Evolutionary conservation across 2,113 vertebrate genomes (phyloP), one percentile per base, ranked within the genome.

Genomic region (Xiphophorus maculatus): DNA sequence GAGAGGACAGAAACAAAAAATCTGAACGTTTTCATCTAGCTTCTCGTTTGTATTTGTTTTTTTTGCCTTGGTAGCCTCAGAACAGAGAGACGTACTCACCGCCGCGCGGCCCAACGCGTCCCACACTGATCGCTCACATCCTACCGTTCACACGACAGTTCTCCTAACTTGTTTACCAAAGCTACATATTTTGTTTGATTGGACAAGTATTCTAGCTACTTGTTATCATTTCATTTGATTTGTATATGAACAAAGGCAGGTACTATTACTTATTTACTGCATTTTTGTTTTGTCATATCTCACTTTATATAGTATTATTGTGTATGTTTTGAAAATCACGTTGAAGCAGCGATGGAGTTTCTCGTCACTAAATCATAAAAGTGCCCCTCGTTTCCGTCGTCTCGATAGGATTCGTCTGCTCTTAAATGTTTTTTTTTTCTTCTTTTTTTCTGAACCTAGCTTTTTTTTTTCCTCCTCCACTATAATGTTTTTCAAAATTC

Each of bases 91-190:
- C 76, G 29, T 60, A 72, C 85, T 83, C 77, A 77, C 69, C 74
- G 76, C 80, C 25, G 69, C 84, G 80, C 78, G 72, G 71, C 73
- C 82, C 76, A 81, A 90, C 92, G 91, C 93, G 93, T 95, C 93
- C 94, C 91, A 91, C 93, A 93, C 94, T 92, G 90, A 92, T 93
- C 89, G 92, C 92, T 94, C 94, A 93, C 94, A 71, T 78, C 75
- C 48, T 74, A 70, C 74, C 76, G 68, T 88, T 90, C 89, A 92
- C 93, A 92, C 91, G 87, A 93, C 92, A 94, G 94, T 94, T 89
- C 89, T 92, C 87, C 82, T 82, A 81, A 94, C 93, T 93, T 95
- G 95, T 96, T 96, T 96, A 96, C 95, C 94, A 95, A 96, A 96
- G 95, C 95, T 95, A 95, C 93, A 93, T 95, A 94, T 96, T 96